Percentiles rank a stretch among this genome's conserved stretches.
Evolutionary conservation across 2,888 invertebrate genomes (phyloP).

Genomic region (Aspidiotus destructor): DNA sequence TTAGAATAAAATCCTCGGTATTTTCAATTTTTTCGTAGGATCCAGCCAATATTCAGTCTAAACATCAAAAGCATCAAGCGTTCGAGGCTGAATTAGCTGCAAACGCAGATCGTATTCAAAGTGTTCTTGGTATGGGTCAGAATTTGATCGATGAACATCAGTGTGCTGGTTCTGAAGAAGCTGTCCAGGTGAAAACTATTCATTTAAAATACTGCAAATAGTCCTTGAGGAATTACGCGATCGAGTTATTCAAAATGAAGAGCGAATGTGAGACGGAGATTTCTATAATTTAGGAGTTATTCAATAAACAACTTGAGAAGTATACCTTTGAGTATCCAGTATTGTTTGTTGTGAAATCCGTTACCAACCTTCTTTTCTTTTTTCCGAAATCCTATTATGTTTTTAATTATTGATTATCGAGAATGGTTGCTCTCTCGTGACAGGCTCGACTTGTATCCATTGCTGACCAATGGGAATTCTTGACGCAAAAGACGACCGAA

Average conservation of each 20-base stretch:
- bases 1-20: no score
- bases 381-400: no score
- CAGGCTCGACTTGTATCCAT: slow-evolving; percentile 72
- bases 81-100: slow-evolving; percentile 98
- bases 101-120: slow-evolving; percentile 94
- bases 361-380: no score
- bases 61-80: slow-evolving; percentile 99
- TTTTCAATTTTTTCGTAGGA: slow-evolving; percentile 45
- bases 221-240: neutral
- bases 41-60: slow-evolving; percentile 93
- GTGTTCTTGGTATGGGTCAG: slow-evolving; percentile 88
- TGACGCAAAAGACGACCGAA: slow-evolving; percentile 95
- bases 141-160: slow-evolving; percentile 90
- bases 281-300: no score
- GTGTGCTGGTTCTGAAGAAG: slow-evolving; percentile 96
- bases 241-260: no score
- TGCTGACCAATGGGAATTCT: slow-evolving; percentile 95
- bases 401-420: no score
- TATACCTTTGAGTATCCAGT: no score
- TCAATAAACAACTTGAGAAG: no score
- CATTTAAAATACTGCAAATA: no score
- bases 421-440: no score
- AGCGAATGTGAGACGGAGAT: no score
- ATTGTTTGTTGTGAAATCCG: no score
- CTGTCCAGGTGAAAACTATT: slow-evolving; percentile 61